phyloP scores from a whole-genome alignment of 1,140 invertebrate species.

The Listronotus oregonensis region DNA sequence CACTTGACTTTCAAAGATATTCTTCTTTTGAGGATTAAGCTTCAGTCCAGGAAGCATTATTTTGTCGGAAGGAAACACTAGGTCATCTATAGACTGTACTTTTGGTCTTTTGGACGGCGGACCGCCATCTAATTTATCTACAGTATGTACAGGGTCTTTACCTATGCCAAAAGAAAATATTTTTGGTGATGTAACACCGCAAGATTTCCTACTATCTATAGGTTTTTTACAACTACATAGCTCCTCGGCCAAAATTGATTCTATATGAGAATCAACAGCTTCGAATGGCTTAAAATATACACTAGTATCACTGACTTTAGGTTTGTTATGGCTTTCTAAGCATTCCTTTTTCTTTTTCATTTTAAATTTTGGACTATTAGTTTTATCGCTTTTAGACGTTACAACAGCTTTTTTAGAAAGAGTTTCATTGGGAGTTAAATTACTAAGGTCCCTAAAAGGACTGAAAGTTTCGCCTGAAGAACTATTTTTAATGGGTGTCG shows the following conservation, averaged over 20 bases:
- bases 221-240: conserved; percentile 38
- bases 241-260: conserved; percentile 40
- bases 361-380: conserved; percentile 18
- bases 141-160: conserved; percentile 36
- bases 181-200: conserved; percentile 49
- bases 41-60: conserved; percentile 29
- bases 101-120: conserved; percentile 47
- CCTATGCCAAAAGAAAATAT: conserved; percentile 46
- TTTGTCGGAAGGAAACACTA: conserved; percentile 58
- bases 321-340: conserved; percentile 32
- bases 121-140: conserved; percentile 18
- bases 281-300: conserved; percentile 51
- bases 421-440: conserved; percentile 47
- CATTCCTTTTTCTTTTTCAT: conserved; percentile 50
- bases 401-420: not conserved
- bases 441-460: conserved; percentile 52
- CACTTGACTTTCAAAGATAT: conserved; percentile 20
- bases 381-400: not conserved
- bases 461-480: conserved; percentile 42
- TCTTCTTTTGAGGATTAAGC: conserved; percentile 12
- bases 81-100: conserved; percentile 59
- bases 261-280: conserved; percentile 51
- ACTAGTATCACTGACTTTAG: conserved; percentile 29
- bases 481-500: conserved; percentile 50
- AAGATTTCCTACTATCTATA: conserved; percentile 25